phyloP scores from a whole-genome alignment of 2,888 invertebrate species.

The Pharmacophagus antenor region DNA sequence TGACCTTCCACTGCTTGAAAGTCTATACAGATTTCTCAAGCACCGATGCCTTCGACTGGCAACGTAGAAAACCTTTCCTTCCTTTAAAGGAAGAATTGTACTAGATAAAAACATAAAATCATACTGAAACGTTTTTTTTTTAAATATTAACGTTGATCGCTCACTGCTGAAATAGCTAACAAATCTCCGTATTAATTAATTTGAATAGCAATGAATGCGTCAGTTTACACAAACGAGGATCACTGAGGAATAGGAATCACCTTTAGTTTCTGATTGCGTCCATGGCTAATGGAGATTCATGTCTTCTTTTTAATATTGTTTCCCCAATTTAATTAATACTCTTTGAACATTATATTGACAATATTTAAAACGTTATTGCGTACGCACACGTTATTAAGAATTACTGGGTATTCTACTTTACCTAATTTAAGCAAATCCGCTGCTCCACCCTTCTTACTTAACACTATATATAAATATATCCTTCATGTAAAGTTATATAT shows the following conservation, averaged over 20 bases:
- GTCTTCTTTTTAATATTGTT: slow-evolving; percentile 19
- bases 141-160: background rate
- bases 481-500: too few relatives aligned
- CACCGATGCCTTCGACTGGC: too few relatives aligned
- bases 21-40: too few relatives aligned
- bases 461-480: too few relatives aligned
- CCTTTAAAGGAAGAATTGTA: too few relatives aligned
- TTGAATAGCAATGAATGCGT: slow-evolving; percentile 18
- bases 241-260: slow-evolving; percentile 13
- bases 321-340: slow-evolving; percentile 11
- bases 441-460: too few relatives aligned
- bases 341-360: too few relatives aligned
- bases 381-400: background rate
- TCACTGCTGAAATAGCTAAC: background rate
- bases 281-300: slow-evolving; percentile 20
- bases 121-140: background rate
- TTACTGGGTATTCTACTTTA: background rate
- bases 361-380: too few relatives aligned
- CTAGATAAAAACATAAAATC: background rate
- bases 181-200: slow-evolving; percentile 15
- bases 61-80: too few relatives aligned
- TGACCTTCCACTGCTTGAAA: too few relatives aligned
- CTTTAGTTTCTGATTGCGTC: slow-evolving; percentile 14
- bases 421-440: too few relatives aligned
- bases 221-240: slow-evolving; percentile 12